Evolutionary conservation across 2,113 vertebrate species (phyloP).

Genomic region (Baryphthengus martii): DNA sequence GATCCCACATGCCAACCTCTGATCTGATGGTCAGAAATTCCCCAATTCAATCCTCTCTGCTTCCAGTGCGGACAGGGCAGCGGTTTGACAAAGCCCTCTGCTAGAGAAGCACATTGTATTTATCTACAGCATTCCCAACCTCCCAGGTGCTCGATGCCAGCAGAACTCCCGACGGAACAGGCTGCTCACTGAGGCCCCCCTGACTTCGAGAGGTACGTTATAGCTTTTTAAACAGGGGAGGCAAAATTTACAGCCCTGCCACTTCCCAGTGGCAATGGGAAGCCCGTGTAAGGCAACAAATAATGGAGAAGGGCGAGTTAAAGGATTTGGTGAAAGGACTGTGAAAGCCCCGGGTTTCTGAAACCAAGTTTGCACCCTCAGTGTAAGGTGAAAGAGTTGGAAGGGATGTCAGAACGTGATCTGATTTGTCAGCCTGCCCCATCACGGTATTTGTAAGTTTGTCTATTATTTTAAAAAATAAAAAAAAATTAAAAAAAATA

Average conservation of each 20-base stretch:
- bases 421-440: not conserved
- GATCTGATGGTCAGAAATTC: not conserved
- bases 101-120: not conserved
- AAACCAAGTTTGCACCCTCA: not conserved
- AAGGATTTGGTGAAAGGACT: not conserved
- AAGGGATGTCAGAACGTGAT: not conserved
- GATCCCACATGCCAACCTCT: not conserved
- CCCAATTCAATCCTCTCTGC: not conserved
- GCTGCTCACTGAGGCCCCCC: not conserved
- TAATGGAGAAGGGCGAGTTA: not conserved
- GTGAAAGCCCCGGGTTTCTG: not conserved
- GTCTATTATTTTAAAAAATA: not conserved
- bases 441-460: not conserved
- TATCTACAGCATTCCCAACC: not conserved
- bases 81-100: not conserved
- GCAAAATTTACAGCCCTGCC: not conserved
- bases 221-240: not conserved
- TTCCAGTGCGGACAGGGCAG: not conserved
- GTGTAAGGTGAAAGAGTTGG: not conserved
- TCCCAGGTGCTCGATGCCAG: not conserved
- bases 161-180: not conserved
- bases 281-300: not conserved
- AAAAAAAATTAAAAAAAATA: not conserved
- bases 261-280: not conserved
- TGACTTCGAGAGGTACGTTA: fast-evolving